A percentile compares a stretch with the other conserved stretches of the same genome.
Evolutionary conservation across 2,113 vertebrate species (phyloP).

Genomic region (Cottus gobio): DNA sequence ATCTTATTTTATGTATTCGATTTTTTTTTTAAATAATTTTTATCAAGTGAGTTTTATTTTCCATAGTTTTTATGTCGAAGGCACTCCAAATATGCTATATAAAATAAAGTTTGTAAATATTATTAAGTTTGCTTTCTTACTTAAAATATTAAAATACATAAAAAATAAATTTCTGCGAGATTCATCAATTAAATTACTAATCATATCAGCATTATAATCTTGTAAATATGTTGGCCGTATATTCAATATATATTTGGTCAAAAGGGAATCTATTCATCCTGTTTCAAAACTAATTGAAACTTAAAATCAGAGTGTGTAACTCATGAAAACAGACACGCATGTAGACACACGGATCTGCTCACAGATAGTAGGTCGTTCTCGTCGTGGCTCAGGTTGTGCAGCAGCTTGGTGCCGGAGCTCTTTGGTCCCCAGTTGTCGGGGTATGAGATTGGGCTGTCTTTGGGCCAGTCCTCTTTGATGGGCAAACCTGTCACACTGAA

Average conservation of each 20-base stretch:
- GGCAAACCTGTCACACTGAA: constrained; percentile 80
- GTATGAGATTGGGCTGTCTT: constrained; percentile 71
- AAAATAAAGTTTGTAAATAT: not conserved
- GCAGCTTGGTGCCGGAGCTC: constrained; percentile 49
- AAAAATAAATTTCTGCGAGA: not conserved
- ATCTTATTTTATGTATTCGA: not conserved
- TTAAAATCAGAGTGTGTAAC: not conserved
- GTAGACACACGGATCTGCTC: constrained; percentile 41
- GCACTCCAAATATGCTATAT: too few species aligned
- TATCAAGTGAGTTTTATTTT: too few species aligned
- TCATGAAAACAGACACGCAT: not conserved
- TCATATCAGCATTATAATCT: not conserved
- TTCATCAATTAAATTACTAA: not conserved
- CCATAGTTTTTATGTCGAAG: too few species aligned
- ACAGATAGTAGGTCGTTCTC: constrained; percentile 79
- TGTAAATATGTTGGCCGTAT: not conserved
- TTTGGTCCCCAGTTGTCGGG: constrained; percentile 53
- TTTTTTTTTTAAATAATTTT: too few species aligned
- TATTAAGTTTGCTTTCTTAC: not conserved
- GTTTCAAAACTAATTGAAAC: not conserved
- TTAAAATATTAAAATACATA: not conserved
- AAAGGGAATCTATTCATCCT: not conserved
- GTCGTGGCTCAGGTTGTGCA: constrained; percentile 59
- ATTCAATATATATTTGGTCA: not conserved
- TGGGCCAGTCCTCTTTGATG: constrained; percentile 79